These are phyloP conservation scores for Bufo gargarizans DNA, from an alignment of 2,113 vertebrate genomes.

Conservation along the genomic window DNA sequence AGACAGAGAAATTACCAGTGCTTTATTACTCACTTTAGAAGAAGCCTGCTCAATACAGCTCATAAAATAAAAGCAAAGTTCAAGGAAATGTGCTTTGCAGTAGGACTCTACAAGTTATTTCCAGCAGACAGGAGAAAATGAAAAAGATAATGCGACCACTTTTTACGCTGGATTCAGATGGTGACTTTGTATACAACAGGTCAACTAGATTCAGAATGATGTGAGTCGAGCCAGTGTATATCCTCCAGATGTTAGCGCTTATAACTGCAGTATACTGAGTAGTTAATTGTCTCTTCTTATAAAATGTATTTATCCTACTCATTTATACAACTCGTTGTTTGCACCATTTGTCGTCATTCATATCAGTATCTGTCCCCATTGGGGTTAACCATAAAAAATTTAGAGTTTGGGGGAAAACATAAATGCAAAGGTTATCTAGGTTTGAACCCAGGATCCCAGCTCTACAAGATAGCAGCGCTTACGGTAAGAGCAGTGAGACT, in stretches of 20 bases:
- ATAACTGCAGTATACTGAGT: background rate
- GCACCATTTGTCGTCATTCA: too few species aligned
- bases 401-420: too few species aligned
- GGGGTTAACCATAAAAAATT: too few species aligned
- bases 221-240: background rate
- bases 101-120: slow-evolving; percentile 29
- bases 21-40: slow-evolving; percentile 43
- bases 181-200: background rate
- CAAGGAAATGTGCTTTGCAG: slow-evolving; percentile 33
- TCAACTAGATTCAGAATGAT: background rate
- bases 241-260: background rate
- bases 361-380: too few species aligned
- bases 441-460: too few species aligned
- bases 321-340: too few species aligned
- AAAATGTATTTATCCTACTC: too few species aligned
- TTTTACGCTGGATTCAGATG: slow-evolving; percentile 4
- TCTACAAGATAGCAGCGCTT: too few species aligned
- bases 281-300: background rate
- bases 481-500: too few species aligned
- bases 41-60: slow-evolving; percentile 14
- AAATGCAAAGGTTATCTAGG: too few species aligned
- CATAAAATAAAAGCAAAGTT: slow-evolving; percentile 34
- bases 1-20: slow-evolving; percentile 30
- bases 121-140: slow-evolving; percentile 17
- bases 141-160: slow-evolving; percentile 11